These are phyloP conservation scores for Sesia apiformis DNA, from an alignment of 2,888 invertebrate genomes.

Conservation along the genomic window DNA sequence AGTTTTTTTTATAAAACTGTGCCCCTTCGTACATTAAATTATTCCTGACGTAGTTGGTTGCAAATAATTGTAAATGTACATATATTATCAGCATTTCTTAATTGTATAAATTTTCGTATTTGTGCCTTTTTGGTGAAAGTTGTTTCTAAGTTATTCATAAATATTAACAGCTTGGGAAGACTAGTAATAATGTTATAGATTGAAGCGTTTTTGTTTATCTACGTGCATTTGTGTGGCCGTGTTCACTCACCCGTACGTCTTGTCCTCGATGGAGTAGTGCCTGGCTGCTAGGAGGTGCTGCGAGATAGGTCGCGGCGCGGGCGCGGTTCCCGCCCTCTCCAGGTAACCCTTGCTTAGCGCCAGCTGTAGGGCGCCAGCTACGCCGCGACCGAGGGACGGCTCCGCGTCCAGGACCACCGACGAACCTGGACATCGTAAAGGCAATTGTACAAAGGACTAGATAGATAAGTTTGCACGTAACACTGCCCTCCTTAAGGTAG, in stretches of 20 bases:
- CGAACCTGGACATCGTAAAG: too few species aligned
- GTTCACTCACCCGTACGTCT: constrained; percentile 72
- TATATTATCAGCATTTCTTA: too few species aligned
- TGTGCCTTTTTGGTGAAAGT: too few species aligned
- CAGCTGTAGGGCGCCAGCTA: constrained; percentile 91
- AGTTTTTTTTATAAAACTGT: too few species aligned
- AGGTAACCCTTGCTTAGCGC: constrained; percentile 96
- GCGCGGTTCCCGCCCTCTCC: constrained; percentile 84
- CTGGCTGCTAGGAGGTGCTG: constrained; percentile 2
- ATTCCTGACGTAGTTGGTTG: too few species aligned
- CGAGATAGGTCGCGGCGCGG: constrained; percentile 40
- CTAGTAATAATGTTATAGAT: background rate
- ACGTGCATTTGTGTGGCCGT: background rate
- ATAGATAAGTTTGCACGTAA: too few species aligned
- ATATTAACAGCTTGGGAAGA: too few species aligned
- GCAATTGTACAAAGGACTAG: background rate
- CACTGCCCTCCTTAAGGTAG: too few species aligned
- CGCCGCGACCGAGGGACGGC: constrained; percentile 92
- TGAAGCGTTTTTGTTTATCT: background rate
- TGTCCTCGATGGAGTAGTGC: constrained; percentile 28
- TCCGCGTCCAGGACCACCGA: constrained; percentile 87
- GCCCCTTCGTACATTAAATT: too few species aligned
- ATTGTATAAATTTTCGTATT: too few species aligned
- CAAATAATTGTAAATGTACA: too few species aligned
- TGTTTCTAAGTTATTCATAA: too few species aligned